Percentiles rank a stretch among this genome's conserved stretches.
Evolutionary conservation across 2,888 invertebrate species (phyloP).

Genomic region (Campoplex nolae): DNA sequence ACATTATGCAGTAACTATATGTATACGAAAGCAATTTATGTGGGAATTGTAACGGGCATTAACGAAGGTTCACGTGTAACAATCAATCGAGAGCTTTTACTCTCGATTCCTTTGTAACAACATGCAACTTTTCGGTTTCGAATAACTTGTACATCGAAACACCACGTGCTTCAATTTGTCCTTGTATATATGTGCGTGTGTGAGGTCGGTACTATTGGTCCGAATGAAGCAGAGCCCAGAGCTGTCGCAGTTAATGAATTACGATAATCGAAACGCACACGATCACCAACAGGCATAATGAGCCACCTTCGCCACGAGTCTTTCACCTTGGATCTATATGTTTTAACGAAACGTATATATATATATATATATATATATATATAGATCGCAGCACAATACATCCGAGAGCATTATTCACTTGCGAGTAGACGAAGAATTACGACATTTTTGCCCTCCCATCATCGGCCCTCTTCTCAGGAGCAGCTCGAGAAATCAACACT

Average conservation of each 20-base stretch:
- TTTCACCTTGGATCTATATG: constrained; percentile 53
- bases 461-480: not conserved
- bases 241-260: constrained; percentile 54
- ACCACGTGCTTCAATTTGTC: not conserved
- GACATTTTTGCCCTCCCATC: not conserved
- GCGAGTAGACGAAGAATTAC: not conserved
- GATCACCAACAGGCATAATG: constrained; percentile 44
- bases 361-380: not conserved
- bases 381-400: not conserved
- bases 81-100: constrained; percentile 14
- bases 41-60: constrained; percentile 20
- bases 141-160: not conserved
- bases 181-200: not conserved
- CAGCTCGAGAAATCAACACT: not conserved
- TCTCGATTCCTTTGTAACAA: not conserved
- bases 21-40: not conserved
- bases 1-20: constrained; percentile 22
- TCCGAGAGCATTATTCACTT: not conserved
- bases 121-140: not conserved
- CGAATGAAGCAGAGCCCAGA: not conserved
- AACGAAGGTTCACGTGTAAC: constrained; percentile 1
- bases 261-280: constrained; percentile 37
- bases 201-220: not conserved
- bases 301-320: constrained; percentile 66
- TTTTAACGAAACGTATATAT: not conserved